These are phyloP conservation scores for Eidolon helvum DNA, from an alignment of 2,113 vertebrate genomes.

Conservation along the genomic window DNA sequence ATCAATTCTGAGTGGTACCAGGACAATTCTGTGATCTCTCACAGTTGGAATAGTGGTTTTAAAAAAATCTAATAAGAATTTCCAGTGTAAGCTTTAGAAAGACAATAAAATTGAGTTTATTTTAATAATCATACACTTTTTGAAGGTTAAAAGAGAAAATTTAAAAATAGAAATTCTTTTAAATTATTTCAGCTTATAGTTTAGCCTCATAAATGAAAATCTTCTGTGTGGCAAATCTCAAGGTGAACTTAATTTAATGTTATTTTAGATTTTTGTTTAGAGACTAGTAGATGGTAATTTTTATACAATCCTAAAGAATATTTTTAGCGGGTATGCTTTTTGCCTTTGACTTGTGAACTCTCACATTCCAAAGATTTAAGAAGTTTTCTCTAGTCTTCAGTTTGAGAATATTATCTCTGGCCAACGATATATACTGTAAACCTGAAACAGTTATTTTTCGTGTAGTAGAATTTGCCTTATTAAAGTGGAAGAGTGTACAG, in stretches of 20 bases:
- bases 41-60: not conserved
- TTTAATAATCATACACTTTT: not conserved
- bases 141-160: not conserved
- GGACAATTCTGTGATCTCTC: not conserved
- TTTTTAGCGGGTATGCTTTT: not conserved
- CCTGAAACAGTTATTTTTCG: not conserved
- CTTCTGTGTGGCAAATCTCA: not conserved
- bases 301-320: not conserved
- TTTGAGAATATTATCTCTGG: not conserved
- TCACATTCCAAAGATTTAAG: not conserved
- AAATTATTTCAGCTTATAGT: not conserved
- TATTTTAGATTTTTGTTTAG: not conserved
- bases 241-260: not conserved
- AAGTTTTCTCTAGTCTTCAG: not conserved
- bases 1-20: not conserved
- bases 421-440: not conserved
- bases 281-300: not conserved
- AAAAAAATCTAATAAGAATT: not conserved
- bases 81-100: not conserved
- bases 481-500: not conserved
- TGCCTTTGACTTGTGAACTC: not conserved
- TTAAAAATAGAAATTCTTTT: not conserved
- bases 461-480: not conserved
- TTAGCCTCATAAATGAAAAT: not conserved
- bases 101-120: not conserved